Evolutionary conservation across 1,140 invertebrate genomes (phyloP).

Genomic region (Pogonognathellus flavescens): DNA sequence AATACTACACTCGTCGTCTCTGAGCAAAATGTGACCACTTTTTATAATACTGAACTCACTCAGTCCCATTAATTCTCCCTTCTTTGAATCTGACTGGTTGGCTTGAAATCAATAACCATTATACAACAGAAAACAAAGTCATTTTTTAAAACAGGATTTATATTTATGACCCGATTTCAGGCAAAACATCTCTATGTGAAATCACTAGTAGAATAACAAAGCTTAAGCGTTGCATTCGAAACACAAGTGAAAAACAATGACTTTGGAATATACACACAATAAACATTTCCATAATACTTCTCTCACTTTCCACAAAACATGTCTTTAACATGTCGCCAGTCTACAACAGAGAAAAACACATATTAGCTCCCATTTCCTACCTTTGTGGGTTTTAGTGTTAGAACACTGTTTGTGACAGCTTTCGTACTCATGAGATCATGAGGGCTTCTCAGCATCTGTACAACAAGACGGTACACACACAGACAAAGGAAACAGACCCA

Average conservation of each 20-base stretch:
- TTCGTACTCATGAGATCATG: not conserved
- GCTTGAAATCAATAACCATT: constrained; percentile 25
- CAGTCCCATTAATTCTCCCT: constrained; percentile 14
- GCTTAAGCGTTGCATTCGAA: not conserved
- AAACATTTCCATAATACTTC: constrained; percentile 34
- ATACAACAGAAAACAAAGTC: constrained; percentile 5
- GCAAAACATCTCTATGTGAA: not conserved
- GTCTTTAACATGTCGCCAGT: constrained; percentile 36
- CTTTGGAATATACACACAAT: constrained; percentile 17
- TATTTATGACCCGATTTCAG: constrained; percentile 36
- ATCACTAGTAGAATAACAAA: not conserved
- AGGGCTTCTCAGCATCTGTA: constrained; percentile 6
- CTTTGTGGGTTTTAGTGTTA: constrained; percentile 39
- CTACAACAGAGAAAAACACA: constrained; percentile 27
- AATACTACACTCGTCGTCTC: constrained; percentile 2
- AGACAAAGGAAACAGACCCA: constrained; percentile 26
- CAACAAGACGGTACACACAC: constrained; percentile 34
- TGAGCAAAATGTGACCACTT: constrained; percentile 7
- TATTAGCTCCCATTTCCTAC: constrained; percentile 39
- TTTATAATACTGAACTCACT: not conserved
- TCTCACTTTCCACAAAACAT: constrained; percentile 20
- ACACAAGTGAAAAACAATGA: constrained; percentile 34
- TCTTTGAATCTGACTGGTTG: constrained; percentile 1
- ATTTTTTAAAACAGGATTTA: constrained; percentile 37
- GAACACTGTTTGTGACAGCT: constrained; percentile 46